Evolutionary conservation across 2,797 vertebrate genomes (phyloP).

Genomic region (Lithobates pipiens): DNA sequence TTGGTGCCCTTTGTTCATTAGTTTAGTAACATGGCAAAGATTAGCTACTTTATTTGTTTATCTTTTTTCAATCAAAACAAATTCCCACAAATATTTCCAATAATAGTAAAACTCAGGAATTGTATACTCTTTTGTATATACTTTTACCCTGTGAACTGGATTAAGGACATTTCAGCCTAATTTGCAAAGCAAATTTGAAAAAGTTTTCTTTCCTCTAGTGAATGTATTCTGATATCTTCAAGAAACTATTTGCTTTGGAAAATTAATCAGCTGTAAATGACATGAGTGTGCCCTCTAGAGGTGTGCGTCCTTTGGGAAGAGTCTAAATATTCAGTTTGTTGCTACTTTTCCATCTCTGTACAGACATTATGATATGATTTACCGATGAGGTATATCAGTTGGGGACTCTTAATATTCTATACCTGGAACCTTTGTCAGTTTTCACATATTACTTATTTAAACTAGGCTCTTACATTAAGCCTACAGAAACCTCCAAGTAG

Average conservation of each 20-base stretch:
- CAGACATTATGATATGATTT: not conserved
- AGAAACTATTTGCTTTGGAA: not conserved
- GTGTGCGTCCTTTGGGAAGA: constrained; percentile 14
- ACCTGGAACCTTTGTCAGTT: not conserved
- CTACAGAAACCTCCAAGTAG: too few relatives aligned
- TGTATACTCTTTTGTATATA: not conserved
- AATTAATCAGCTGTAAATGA: constrained; percentile 36
- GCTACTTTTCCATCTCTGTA: not conserved
- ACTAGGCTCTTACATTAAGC: too few relatives aligned
- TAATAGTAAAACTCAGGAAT: not conserved
- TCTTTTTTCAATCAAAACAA: too few relatives aligned
- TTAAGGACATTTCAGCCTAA: not conserved
- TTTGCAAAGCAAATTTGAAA: not conserved
- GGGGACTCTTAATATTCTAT: not conserved
- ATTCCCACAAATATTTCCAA: not conserved
- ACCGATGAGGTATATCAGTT: not conserved
- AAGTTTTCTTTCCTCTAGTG: not conserved
- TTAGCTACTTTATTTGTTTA: not conserved
- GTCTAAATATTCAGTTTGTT: not conserved
- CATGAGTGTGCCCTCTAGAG: constrained; percentile 67
- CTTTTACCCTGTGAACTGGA: not conserved
- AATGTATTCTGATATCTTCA: not conserved
- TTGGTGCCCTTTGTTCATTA: not conserved
- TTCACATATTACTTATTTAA: too few relatives aligned
- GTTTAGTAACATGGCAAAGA: not conserved